A percentile compares a stretch with the other conserved stretches of the same genome.
These are phyloP conservation scores for Alces alces DNA, from an alignment of 2,113 vertebrate species.

Conservation along the genomic window DNA sequence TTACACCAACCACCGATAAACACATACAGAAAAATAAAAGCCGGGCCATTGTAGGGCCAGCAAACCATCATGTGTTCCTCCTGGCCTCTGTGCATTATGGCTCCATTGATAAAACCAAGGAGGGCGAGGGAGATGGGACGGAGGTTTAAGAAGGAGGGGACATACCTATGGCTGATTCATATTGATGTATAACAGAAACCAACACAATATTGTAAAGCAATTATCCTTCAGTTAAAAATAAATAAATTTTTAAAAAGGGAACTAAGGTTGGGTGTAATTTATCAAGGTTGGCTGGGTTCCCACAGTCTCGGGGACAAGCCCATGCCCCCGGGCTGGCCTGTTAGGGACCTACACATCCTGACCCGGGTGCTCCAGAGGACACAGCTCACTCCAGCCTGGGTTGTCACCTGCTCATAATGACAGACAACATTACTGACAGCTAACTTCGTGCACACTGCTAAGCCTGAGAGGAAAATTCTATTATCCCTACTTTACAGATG, in stretches of 20 bases:
- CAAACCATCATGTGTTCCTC: background rate
- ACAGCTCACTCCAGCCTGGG: too few species aligned
- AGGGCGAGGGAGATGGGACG: background rate
- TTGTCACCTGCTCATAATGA: background rate
- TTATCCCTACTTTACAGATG: background rate
- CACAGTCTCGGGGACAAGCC: background rate
- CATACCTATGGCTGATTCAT: background rate
- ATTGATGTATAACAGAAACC: background rate
- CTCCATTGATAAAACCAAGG: background rate
- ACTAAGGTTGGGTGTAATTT: background rate
- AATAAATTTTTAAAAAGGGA: background rate
- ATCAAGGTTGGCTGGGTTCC: background rate
- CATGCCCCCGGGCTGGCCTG: background rate
- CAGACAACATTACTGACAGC: background rate
- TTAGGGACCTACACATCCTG: background rate
- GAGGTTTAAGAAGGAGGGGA: background rate
- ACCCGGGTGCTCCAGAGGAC: rapidly evolving
- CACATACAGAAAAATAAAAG: background rate
- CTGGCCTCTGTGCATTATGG: rapidly evolving
- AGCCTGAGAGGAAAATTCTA: background rate
- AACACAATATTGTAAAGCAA: background rate
- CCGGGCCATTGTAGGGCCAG: rapidly evolving
- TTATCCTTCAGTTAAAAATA: background rate
- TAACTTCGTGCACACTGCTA: rapidly evolving
- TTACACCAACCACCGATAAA: background rate